These are phyloP conservation scores for Lysandra bellargus DNA, from an alignment of 2,888 invertebrate genomes.

Conservation along the genomic window DNA sequence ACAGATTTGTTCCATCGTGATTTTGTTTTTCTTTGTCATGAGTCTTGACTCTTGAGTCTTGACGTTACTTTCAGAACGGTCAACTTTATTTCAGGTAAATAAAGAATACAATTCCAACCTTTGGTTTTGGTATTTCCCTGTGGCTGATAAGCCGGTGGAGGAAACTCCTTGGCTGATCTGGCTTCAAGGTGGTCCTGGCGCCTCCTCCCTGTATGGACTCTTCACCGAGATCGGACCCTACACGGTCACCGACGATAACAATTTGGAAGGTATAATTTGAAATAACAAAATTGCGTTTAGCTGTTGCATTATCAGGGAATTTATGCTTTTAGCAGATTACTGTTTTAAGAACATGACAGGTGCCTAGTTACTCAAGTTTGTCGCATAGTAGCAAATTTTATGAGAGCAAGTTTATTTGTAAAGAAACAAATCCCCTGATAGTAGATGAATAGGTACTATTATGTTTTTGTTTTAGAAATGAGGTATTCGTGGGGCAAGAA, in stretches of 20 bases:
- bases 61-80: too few species aligned
- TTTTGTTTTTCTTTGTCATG: too few species aligned
- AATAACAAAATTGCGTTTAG: too few species aligned
- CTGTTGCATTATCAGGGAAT: too few species aligned
- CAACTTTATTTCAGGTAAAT: conserved; percentile 80
- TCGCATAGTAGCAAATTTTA: too few species aligned
- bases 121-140: conserved; percentile 93
- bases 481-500: conserved; percentile 82
- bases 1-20: neutral
- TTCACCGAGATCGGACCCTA: conserved; percentile 84
- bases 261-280: conserved; percentile 56
- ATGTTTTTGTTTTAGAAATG: conserved; percentile 60
- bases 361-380: too few species aligned
- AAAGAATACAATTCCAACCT: conserved; percentile 87
- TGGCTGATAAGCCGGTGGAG: conserved; percentile 72
- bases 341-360: too few species aligned
- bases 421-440: too few species aligned
- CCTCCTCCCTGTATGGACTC: conserved; percentile 79
- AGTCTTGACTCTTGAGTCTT: too few species aligned
- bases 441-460: neutral
- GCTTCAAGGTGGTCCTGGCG: conserved; percentile 82
- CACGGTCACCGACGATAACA: conserved; percentile 65
- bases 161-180: conserved; percentile 80
- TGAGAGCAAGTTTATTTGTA: too few species aligned
- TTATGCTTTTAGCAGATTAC: too few species aligned